Percentiles rank a stretch among this genome's conserved stretches.
Conservation (phyloP, 2,888 invertebrate species). For the Folsomia manolachei region DNA sequence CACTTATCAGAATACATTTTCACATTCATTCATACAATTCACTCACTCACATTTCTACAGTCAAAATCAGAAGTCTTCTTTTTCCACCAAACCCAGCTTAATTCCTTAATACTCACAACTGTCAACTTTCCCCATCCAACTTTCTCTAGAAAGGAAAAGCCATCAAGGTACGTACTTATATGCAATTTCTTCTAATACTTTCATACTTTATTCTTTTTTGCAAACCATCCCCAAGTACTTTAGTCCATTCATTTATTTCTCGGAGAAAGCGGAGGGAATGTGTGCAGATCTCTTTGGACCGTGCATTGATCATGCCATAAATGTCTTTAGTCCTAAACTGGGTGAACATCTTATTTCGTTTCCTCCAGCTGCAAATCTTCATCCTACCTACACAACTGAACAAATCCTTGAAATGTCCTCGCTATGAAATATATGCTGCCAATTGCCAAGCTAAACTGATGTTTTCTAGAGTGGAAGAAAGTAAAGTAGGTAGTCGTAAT, state of each 20-base stretch:
- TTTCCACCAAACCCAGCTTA: not conserved
- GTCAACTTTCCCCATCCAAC: not conserved
- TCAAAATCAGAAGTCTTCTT: not conserved
- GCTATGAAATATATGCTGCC: not conserved
- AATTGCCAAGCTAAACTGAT: not conserved
- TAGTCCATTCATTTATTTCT: not conserved
- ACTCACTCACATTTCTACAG: not conserved
- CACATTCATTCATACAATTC: not conserved
- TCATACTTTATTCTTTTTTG: no score
- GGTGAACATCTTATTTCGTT: not conserved
- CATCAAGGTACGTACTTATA: not conserved
- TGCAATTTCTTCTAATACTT: not conserved
- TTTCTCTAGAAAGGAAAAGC: not conserved
- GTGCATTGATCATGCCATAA: no score
- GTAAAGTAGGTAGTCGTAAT: slow-evolving; percentile 1
- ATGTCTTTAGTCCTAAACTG: no score
- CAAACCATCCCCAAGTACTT: not conserved
- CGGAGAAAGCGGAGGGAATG: not conserved
- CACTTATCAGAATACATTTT: slow-evolving; percentile 5
- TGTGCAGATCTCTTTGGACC: no score
- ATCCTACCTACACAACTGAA: not conserved
- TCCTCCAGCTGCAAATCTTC: not conserved
- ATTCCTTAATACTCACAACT: not conserved
- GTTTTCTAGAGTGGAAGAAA: slow-evolving; percentile 3
- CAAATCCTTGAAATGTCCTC: not conserved